phyloP scores from a whole-genome alignment of 1,140 invertebrate genomes.

The Drosophila nebulosa region DNA sequence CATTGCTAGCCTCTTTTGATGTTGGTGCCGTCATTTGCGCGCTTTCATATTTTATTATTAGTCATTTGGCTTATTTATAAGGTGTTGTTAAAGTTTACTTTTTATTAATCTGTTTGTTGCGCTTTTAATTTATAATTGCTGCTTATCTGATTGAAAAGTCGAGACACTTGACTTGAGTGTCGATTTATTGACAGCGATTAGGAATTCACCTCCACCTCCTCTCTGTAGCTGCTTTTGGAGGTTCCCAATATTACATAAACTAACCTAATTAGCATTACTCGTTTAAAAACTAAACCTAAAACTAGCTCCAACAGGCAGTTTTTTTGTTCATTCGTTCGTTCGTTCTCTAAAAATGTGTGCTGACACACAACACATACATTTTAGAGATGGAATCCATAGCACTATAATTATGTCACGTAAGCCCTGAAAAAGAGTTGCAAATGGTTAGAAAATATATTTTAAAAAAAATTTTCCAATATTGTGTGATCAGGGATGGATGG shows the following conservation, averaged over 20 bases:
- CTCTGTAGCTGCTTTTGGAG: neutral
- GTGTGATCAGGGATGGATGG: too few relatives aligned
- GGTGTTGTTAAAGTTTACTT: constrained; percentile 72
- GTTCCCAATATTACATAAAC: constrained; percentile 40
- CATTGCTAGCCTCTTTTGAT: constrained; percentile 60
- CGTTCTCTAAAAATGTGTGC: neutral
- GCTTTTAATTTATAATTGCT: constrained; percentile 77
- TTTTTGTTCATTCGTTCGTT: too few relatives aligned
- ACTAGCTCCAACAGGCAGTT: constrained; percentile 3
- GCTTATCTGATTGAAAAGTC: constrained; percentile 75
- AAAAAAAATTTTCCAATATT: too few relatives aligned
- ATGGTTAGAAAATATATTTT: too few relatives aligned
- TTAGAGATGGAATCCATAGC: neutral
- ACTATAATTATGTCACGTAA: neutral
- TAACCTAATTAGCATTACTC: constrained; percentile 49
- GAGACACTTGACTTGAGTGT: constrained; percentile 70
- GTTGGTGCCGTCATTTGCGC: constrained; percentile 25
- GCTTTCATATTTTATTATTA: constrained; percentile 78
- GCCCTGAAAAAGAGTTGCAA: too few relatives aligned
- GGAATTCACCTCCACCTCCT: constrained; percentile 10
- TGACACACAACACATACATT: neutral
- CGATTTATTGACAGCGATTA: constrained; percentile 73
- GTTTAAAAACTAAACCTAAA: constrained; percentile 21
- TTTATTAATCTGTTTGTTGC: constrained; percentile 76
- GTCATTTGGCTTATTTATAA: constrained; percentile 77